Base-by-base conservation (phyloP, 2,113 vertebrate genomes). In the Corythornis cristatus region DNA sequence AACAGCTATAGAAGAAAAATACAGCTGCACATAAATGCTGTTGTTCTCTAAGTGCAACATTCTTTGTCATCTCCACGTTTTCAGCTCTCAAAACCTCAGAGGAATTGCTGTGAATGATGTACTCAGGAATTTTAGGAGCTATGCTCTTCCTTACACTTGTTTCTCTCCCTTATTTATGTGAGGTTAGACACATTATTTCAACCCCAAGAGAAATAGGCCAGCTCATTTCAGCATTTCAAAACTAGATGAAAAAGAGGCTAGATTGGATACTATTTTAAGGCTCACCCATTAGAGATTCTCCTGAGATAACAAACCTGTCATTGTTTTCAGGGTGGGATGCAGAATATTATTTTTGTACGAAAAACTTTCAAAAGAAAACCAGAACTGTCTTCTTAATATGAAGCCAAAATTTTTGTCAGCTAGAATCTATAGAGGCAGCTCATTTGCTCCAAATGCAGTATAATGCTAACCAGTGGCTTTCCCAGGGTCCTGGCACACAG, bases 171-270 rank as follows among this genome's bases (percentile, higher is more conserved):
- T 84, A 82, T 76, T 93, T 80, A 76, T 83, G 50, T 50, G 80
- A 81, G 48, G 75, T 74, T 58, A 68, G 80, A 54, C 0, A 61
- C 2, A 5, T 86, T 90, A 88, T 76, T 93, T 82, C 66, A 89
- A 60, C 26, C 50, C 19, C 54, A 60, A 61, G 66, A 87, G 88
- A 84, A 83, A 84, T 5, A 73, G 54, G 15, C 31, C 72, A 67
- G 21, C 48, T 79, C 33, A 54, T 81, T 95, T 77, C 84, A 65
- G 35, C 68, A 72, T 89, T 91, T 96, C 56, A 80, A 57, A 81
- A 67, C 9, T 22, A 56, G 64, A 87, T 88, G 26, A 87, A 88
- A 89, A 86, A 40, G 60, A 79, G 33, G 31, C 16, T 33, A 70
- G 26, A 4, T 68, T 71, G 45, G 56, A 45, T 84, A 26, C 60